These are phyloP conservation scores for Odontomachus brunneus DNA, from an alignment of 1,140 invertebrate genomes.

Conservation along the genomic window DNA sequence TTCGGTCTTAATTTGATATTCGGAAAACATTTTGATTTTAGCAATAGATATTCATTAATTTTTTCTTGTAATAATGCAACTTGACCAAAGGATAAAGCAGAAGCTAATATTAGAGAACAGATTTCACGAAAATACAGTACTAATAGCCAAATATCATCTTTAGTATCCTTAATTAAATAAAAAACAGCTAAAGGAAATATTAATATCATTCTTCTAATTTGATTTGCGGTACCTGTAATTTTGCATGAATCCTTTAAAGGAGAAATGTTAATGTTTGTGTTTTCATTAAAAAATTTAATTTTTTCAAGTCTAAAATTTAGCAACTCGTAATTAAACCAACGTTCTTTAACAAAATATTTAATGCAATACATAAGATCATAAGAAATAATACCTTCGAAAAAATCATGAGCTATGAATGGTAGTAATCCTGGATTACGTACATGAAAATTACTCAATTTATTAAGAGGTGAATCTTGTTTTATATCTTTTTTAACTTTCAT, in stretches of 20 bases:
- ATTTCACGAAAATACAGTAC: constrained; percentile 12
- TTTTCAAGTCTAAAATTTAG: constrained; percentile 8
- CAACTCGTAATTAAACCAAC: constrained; percentile 9
- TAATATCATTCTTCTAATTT: constrained; percentile 10
- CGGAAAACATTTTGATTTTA: constrained; percentile 13
- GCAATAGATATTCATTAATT: constrained; percentile 4
- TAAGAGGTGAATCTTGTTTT: constrained; percentile 15
- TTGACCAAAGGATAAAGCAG: constrained; percentile 1
- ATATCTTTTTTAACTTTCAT: constrained; percentile 16
- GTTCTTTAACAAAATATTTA: constrained; percentile 9
- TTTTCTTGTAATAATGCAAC: constrained; percentile 16
- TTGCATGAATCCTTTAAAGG: not conserved
- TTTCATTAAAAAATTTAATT: constrained; percentile 22
- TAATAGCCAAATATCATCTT: constrained; percentile 13
- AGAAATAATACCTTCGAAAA: constrained; percentile 21
- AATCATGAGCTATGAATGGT: constrained; percentile 12
- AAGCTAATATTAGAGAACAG: constrained; percentile 3
- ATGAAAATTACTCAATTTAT: constrained; percentile 20
- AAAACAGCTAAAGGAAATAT: constrained; percentile 27
- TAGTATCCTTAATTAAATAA: constrained; percentile 9
- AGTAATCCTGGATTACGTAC: constrained; percentile 28
- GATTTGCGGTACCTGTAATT: constrained; percentile 21
- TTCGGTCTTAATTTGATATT: constrained; percentile 26
- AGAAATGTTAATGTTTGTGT: not conserved
- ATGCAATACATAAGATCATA: constrained; percentile 25